phyloP scores from a whole-genome alignment of 2,888 invertebrate species.

The Nephrotoma flavescens region DNA sequence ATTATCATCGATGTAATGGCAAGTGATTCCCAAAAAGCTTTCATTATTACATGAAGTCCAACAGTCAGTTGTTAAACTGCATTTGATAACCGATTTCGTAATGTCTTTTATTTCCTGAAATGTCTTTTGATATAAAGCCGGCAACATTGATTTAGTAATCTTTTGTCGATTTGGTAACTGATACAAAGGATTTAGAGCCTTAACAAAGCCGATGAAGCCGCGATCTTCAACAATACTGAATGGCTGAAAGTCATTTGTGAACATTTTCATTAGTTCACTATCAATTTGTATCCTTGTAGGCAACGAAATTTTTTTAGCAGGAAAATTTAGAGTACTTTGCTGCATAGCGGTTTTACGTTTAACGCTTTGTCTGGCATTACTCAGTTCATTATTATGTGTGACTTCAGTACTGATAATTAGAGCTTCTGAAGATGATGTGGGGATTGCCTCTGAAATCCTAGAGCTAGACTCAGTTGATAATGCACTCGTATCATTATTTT shows the following conservation, averaged over 20 bases:
- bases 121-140: not conserved
- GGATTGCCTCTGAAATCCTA: not conserved
- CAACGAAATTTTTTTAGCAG: not conserved
- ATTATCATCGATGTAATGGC: slow-evolving; percentile 16
- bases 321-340: not conserved
- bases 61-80: slow-evolving; percentile 19
- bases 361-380: not conserved
- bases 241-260: slow-evolving; percentile 14
- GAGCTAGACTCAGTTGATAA: not conserved
- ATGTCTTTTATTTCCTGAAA: slow-evolving; percentile 14
- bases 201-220: slow-evolving; percentile 14
- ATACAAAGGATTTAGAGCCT: slow-evolving; percentile 13
- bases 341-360: not conserved
- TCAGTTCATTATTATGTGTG: not conserved
- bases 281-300: not conserved
- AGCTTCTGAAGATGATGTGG: not conserved
- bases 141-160: slow-evolving; percentile 6
- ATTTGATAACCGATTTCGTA: slow-evolving; percentile 9
- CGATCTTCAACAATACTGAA: slow-evolving; percentile 15
- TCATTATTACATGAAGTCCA: slow-evolving; percentile 20
- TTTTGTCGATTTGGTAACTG: slow-evolving; percentile 11
- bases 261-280: slow-evolving; percentile 14
- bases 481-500: too few species aligned
- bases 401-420: not conserved
- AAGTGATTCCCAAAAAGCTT: slow-evolving; percentile 17